phyloP scores from a whole-genome alignment of 2,888 invertebrate species.

The Hyalella azteca region DNA sequence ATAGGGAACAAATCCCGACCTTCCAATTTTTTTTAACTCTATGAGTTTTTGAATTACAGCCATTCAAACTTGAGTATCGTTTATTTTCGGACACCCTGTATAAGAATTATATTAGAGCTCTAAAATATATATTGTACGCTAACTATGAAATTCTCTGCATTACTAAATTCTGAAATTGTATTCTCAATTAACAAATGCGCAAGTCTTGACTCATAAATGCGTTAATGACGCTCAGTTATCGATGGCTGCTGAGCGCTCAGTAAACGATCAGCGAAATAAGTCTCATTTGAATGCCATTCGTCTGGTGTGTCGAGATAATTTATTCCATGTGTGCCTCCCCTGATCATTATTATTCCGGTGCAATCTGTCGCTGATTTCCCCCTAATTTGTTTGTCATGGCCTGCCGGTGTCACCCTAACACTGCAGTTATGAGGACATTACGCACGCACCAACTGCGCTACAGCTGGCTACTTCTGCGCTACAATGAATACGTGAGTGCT shows the following conservation, averaged over 20 bases:
- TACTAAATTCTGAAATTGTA: too few relatives aligned
- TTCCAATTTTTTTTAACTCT: too few relatives aligned
- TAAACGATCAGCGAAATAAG: not conserved
- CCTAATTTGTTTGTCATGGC: not conserved
- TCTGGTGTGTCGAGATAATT: not conserved
- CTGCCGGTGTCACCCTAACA: not conserved
- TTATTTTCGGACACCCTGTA: too few relatives aligned
- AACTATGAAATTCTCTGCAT: too few relatives aligned
- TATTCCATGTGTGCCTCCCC: not conserved
- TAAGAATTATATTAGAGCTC: too few relatives aligned
- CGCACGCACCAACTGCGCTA: not conserved
- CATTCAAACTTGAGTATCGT: too few relatives aligned
- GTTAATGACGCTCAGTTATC: not conserved
- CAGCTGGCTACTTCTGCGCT: not conserved
- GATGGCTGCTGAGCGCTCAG: not conserved
- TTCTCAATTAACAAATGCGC: too few relatives aligned
- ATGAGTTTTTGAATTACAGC: too few relatives aligned
- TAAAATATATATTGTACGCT: too few relatives aligned
- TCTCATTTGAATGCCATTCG: conserved; percentile 4
- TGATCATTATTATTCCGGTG: not conserved
- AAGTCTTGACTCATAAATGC: too few relatives aligned
- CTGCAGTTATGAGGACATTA: not conserved
- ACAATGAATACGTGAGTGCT: not conserved
- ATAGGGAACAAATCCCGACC: too few relatives aligned
- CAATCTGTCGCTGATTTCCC: conserved; percentile 18